These are phyloP conservation scores for Typhlichthys eigenmanni DNA, from an alignment of 2,797 vertebrate genomes.

Conservation along the genomic window DNA sequence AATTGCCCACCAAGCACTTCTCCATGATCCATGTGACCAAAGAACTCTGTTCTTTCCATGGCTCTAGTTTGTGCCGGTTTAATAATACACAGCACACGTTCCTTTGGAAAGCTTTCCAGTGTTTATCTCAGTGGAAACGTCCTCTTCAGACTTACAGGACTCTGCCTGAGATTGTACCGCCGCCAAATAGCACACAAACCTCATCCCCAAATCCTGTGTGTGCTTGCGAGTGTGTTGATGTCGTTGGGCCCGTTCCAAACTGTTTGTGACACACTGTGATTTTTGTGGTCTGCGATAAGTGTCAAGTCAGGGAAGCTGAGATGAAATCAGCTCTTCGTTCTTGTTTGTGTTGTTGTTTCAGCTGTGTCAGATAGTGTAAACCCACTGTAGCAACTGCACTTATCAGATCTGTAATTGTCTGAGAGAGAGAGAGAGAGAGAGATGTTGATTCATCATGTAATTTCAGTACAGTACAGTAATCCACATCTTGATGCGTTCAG, in stretches of 20 bases:
- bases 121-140: too few relatives aligned
- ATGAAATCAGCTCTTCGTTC: constrained; percentile 62
- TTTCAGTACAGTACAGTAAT: constrained; percentile 65
- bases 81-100: constrained; percentile 38
- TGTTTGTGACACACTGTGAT: constrained; percentile 42
- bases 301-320: constrained; percentile 63
- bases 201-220: constrained; percentile 27
- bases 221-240: constrained; percentile 12
- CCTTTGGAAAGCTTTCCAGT: constrained; percentile 35
- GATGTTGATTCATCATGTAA: constrained; percentile 64
- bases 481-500: constrained; percentile 63
- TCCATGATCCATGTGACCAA: too few relatives aligned
- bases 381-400: constrained; percentile 60
- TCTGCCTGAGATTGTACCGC: constrained; percentile 11
- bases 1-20: too few relatives aligned
- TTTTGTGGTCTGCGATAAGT: constrained; percentile 64
- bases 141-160: constrained; percentile 57
- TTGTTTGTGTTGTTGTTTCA: constrained; percentile 71
- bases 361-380: constrained; percentile 71
- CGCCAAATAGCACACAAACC: constrained; percentile 54
- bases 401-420: constrained; percentile 78
- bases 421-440: constrained; percentile 49
- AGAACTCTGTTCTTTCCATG: too few relatives aligned
- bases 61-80: constrained; percentile 25
- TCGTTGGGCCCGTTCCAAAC: constrained; percentile 54